Base-by-base conservation (phyloP, 1,140 invertebrate species). In the Agraylea sexmaculata region DNA sequence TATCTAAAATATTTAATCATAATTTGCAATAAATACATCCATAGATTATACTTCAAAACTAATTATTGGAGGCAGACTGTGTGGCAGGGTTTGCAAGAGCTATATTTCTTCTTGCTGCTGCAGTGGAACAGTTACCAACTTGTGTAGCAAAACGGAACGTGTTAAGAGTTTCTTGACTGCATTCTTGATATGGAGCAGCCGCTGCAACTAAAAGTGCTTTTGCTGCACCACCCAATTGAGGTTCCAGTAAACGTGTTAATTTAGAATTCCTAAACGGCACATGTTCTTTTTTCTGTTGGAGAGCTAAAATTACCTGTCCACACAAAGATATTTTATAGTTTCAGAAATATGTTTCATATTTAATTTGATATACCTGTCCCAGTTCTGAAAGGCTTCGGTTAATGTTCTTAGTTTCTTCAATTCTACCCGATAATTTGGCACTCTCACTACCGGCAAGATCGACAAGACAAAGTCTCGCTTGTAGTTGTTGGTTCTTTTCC, bases 401-500 rank as follows among this genome's bases (percentile, higher is more conserved):
- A 32, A 89, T 88, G 50, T 76, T 81, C 52, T 84, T 80, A 0
- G 85, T 84, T 64, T 89, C 87, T 21, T 71, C 73, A 32, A 86
- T 68, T 42, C 83, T 60, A 51, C 73, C 61, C 38, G 83, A 80
- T 5, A 76, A 80, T 53, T 87, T 87, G 1, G 81, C 73, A 37
- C 83, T 75, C 58, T 91, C 87, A 25, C 82, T 87, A 8, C 86
- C 87, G 10, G 86, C 87, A 43, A 90, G 64, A 59, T 91, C 87
- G 1, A 91, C 83, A 29, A 91, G 61, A 67, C 83, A 85, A 1
- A 49, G 22, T 18, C 47, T 40, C 4, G 42, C 37, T 15, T 16
- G 29, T 8, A 46, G 44, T 1, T 51, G 62, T 3, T 86, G 61
- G 13, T 73, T 74, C 40, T 62, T 68, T 4, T 40, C 53, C 0